Conservation (phyloP, 2,797 vertebrate species). For the Potorous gilbertii region DNA sequence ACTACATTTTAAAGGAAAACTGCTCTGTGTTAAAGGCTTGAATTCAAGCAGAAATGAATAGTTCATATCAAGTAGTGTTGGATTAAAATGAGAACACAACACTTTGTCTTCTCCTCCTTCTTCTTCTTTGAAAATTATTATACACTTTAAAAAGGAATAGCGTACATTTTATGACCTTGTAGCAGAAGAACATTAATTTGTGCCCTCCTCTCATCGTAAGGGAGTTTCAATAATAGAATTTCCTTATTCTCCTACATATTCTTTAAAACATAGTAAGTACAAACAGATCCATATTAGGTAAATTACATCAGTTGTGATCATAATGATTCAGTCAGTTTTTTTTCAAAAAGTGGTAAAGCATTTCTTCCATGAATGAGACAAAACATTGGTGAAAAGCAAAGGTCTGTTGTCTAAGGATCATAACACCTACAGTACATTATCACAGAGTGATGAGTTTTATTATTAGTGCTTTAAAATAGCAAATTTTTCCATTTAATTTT, state of each 20-base stretch:
- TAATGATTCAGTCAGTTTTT: background rate
- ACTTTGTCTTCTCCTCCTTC: background rate
- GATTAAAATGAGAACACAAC: background rate
- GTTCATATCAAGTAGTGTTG: background rate
- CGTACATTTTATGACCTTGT: background rate
- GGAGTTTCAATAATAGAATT: background rate
- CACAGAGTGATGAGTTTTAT: background rate
- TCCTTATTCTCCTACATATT: background rate
- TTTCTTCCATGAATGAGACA: background rate
- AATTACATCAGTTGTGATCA: background rate
- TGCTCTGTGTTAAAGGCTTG: background rate
- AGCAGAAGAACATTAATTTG: background rate
- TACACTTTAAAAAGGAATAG: slow-evolving; percentile 39
- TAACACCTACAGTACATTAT: background rate
- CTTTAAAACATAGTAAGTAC: slow-evolving; percentile 14
- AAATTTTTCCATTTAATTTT: background rate
- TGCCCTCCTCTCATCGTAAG: background rate
- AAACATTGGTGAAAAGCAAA: slow-evolving; percentile 22
- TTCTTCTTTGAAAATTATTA: background rate
- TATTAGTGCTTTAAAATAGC: slow-evolving; percentile 45
- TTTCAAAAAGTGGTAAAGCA: background rate
- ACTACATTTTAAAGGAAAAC: background rate
- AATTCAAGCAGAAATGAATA: background rate
- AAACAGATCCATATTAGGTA: background rate
- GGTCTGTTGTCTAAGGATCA: background rate